A percentile compares a stretch with the other conserved stretches of the same genome.
Evolutionary conservation across 2,113 vertebrate genomes (phyloP).

Genomic region (Euleptes europaea): DNA sequence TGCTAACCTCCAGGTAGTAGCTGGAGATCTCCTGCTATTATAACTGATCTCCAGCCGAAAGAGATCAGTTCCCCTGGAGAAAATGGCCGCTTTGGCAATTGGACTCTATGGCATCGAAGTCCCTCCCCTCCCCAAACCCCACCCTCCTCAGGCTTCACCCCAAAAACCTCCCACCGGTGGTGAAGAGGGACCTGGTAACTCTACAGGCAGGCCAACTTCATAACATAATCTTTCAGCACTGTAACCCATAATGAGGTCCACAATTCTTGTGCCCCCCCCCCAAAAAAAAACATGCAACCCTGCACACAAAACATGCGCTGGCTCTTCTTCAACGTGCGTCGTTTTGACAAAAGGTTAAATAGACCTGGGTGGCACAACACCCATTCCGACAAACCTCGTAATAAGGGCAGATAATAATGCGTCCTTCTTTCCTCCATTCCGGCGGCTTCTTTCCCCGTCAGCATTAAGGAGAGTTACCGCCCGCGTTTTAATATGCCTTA

Average conservation of each 20-base stretch:
- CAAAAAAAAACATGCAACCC: conserved; percentile 16
- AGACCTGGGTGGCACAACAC: conserved; percentile 43
- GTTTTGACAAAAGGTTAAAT: conserved; percentile 64
- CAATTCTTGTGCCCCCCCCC: conserved; percentile 26
- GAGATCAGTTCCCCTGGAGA: too few species aligned
- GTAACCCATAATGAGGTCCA: not conserved
- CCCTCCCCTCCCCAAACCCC: too few species aligned
- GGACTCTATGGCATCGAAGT: too few species aligned
- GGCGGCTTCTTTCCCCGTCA: conserved; percentile 52
- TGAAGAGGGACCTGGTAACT: too few species aligned
- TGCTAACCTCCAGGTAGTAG: too few species aligned
- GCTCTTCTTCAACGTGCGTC: conserved; percentile 39
- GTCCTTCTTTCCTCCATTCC: conserved; percentile 51
- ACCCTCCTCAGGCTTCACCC: too few species aligned
- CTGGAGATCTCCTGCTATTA: too few species aligned
- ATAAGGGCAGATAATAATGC: conserved; percentile 52
- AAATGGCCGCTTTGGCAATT: too few species aligned
- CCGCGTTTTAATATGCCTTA: conserved; percentile 48
- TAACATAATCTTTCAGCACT: not conserved
- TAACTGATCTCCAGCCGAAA: too few species aligned
- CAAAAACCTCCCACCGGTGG: too few species aligned
- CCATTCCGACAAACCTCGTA: conserved; percentile 58
- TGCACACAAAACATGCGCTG: conserved; percentile 34
- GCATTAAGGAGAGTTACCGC: conserved; percentile 61
- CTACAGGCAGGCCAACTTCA: not conserved